Percentiles rank a stretch among this genome's conserved stretches.
These are phyloP conservation scores for Papilio elwesi DNA, from an alignment of 2,888 invertebrate genomes.

Conservation along the genomic window DNA sequence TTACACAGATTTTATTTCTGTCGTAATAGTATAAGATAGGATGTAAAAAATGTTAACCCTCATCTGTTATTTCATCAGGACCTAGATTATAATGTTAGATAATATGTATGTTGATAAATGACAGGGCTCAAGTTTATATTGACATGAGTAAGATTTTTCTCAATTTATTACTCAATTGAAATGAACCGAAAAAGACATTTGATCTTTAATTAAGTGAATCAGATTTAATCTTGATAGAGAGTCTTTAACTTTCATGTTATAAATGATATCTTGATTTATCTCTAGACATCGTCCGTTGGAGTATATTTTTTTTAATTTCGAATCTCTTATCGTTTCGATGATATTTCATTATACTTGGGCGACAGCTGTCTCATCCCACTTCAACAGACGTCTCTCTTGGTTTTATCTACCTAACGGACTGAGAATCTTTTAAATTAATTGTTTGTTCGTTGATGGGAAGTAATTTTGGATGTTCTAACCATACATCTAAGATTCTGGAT, in stretches of 20 bases:
- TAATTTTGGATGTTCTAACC: neutral
- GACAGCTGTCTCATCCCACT: slow-evolving; percentile 11
- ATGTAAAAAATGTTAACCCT: no score
- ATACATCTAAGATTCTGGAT: no score
- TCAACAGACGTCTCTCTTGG: neutral
- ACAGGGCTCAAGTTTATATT: no score
- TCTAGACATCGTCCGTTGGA: neutral
- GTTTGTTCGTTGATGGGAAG: neutral
- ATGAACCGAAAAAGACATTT: slow-evolving; percentile 7
- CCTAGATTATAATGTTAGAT: no score
- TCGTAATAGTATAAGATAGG: no score
- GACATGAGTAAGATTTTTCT: neutral
- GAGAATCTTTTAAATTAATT: neutral
- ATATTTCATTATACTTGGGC: slow-evolving; percentile 2
- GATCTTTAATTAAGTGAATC: slow-evolving; percentile 12
- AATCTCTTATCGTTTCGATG: neutral
- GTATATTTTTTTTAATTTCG: slow-evolving; percentile 23
- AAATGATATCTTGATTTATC: slow-evolving; percentile 31
- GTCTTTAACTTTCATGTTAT: slow-evolving; percentile 30
- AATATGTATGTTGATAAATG: no score
- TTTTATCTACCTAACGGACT: neutral
- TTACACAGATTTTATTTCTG: no score
- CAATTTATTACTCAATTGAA: neutral
- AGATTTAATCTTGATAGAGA: slow-evolving; percentile 4
- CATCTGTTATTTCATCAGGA: no score